These are phyloP conservation scores for Formicarius rufipectus DNA, from an alignment of 2,113 vertebrate genomes.

Conservation along the genomic window DNA sequence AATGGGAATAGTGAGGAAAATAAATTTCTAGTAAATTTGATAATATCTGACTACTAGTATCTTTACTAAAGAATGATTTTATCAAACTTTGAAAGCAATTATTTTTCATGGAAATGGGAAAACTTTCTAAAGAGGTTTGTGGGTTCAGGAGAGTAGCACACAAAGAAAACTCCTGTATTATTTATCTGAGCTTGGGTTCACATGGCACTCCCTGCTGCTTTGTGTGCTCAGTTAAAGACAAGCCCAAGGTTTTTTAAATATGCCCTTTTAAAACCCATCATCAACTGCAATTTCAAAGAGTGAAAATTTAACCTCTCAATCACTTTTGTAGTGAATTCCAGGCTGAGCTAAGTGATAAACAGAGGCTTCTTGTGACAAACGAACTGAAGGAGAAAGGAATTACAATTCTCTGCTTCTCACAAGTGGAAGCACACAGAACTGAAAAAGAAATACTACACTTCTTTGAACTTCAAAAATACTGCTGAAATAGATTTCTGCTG, in stretches of 20 bases:
- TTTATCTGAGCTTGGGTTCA: background rate
- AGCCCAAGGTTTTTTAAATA: background rate
- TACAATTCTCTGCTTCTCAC: background rate
- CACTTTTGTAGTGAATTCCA: background rate
- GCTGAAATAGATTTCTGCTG: background rate
- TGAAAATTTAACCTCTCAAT: background rate
- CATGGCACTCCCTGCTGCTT: background rate
- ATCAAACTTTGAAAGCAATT: background rate
- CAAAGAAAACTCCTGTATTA: background rate
- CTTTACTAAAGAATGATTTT: background rate
- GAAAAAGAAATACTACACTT: background rate
- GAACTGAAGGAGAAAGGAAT: background rate
- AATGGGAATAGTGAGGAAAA: background rate
- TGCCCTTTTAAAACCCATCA: background rate
- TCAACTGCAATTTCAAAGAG: background rate
- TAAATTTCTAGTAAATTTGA: background rate
- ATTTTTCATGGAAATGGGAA: background rate
- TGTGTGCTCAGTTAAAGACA: background rate
- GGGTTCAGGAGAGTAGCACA: background rate
- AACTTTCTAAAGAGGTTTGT: background rate
- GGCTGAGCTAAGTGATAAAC: rapidly evolving
- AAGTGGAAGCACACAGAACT: background rate
- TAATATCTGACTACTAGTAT: background rate
- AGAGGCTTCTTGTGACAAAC: background rate
- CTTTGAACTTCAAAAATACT: constrained; percentile 30